A percentile compares a stretch with the other conserved stretches of the same genome.
These are phyloP conservation scores for Anoplophora glabripennis DNA, from an alignment of 1,140 invertebrate genomes.

Conservation along the genomic window DNA sequence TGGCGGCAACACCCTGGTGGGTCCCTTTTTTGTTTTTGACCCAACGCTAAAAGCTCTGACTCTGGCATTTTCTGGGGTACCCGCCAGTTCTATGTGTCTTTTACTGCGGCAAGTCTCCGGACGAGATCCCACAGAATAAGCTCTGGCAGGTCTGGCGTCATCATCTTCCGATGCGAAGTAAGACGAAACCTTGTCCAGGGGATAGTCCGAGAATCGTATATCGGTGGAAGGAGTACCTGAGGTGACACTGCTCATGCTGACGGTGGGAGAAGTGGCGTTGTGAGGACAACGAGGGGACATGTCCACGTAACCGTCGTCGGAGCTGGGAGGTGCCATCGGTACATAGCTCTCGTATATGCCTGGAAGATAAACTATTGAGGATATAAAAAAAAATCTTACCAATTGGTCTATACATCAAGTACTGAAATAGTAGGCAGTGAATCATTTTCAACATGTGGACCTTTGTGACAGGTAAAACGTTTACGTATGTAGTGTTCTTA, in stretches of 20 bases:
- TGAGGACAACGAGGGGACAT: slow-evolving; percentile 56
- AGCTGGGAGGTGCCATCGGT: slow-evolving; percentile 58
- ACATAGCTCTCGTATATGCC: slow-evolving; percentile 54
- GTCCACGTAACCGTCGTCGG: slow-evolving; percentile 60
- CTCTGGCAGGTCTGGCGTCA: slow-evolving; percentile 64
- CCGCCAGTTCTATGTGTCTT: slow-evolving; percentile 44
- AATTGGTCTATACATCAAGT: no score
- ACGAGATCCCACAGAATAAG: slow-evolving; percentile 83
- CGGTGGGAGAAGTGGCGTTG: slow-evolving; percentile 57
- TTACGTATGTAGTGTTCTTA: no score
- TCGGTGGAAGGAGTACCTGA: slow-evolving; percentile 69
- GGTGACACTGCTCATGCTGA: slow-evolving; percentile 68
- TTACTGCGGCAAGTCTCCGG: slow-evolving; percentile 50
- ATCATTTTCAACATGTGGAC: no score
- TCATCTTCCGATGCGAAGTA: slow-evolving; percentile 59
- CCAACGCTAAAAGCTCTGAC: slow-evolving; percentile 70
- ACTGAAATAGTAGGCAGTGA: no score
- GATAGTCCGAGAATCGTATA: slow-evolving; percentile 60
- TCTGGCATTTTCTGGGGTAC: slow-evolving; percentile 46
- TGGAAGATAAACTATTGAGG: neutral
- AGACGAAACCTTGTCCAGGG: slow-evolving; percentile 65
- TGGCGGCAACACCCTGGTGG: slow-evolving; percentile 42
- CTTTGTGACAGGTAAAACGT: no score
- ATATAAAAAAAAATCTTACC: no score
- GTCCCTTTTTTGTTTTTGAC: slow-evolving; percentile 55